Evolutionary conservation across 2,888 invertebrate species (phyloP).

Genomic region (Aleiodes leptofemur): DNA sequence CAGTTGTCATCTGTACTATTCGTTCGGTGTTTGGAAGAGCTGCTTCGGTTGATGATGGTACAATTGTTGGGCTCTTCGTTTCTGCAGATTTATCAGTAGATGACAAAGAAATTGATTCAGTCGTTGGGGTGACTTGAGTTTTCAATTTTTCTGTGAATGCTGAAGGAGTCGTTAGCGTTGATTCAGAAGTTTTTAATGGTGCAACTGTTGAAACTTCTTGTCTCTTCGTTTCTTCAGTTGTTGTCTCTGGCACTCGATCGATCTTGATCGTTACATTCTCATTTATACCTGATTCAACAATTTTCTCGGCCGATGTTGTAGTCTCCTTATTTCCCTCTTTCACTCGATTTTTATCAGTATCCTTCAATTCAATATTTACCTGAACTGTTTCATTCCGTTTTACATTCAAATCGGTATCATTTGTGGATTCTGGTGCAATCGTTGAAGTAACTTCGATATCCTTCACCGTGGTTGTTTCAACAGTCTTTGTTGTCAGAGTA

Average conservation of each 20-base stretch:
- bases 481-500: not conserved
- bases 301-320: not conserved
- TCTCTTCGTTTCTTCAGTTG: not conserved
- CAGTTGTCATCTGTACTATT: constrained; percentile 33
- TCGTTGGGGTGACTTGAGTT: not conserved
- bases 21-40: constrained; percentile 44
- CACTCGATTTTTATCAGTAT: not conserved
- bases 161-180: constrained; percentile 36
- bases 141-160: constrained; percentile 33
- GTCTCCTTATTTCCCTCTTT: not conserved
- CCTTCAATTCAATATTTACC: no score
- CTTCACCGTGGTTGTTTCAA: not conserved
- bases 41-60: not conserved
- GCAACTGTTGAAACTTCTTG: not conserved
- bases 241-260: not conserved
- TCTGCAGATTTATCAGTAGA: not conserved
- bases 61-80: constrained; percentile 13
- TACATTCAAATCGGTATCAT: not conserved
- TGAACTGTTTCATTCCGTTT: no score
- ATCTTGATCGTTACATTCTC: not conserved
- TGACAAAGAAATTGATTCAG: constrained; percentile 39
- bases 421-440: not conserved
- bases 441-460: not conserved
- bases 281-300: not conserved
- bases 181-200: constrained; percentile 4